Evolutionary conservation across 2,888 invertebrate species (phyloP).

Genomic region (Micoletzkya japonica): DNA sequence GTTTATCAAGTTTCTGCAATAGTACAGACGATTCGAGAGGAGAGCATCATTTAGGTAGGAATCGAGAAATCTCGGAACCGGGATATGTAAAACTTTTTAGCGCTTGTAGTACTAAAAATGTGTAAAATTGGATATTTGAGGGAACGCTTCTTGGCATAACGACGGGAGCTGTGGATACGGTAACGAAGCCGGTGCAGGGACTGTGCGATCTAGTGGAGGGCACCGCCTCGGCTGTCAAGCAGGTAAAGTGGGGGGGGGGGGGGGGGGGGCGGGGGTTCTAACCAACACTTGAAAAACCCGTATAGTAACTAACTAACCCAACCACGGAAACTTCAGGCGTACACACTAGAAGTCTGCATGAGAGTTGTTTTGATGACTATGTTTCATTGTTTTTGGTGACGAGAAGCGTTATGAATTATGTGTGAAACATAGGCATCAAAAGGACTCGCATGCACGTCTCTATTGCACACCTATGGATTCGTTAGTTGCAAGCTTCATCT

Average conservation of each 20-base stretch:
- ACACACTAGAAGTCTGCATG: no score
- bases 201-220: constrained; percentile 62
- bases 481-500: no score
- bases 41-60: no score
- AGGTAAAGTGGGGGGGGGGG: constrained; percentile 40
- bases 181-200: constrained; percentile 62
- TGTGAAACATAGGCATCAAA: background rate
- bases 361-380: no score
- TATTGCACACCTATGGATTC: no score
- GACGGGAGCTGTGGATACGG: constrained; percentile 61
- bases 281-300: background rate
- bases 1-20: no score
- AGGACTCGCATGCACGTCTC: no score
- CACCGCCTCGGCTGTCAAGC: constrained; percentile 56
- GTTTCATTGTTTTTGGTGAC: background rate
- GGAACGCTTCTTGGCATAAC: constrained; percentile 54
- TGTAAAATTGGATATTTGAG: constrained; percentile 28
- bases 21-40: no score
- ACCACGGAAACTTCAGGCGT: background rate
- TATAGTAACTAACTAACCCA: background rate
- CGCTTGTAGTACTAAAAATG: no score
- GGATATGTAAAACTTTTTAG: no score
- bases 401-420: background rate
- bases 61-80: no score
- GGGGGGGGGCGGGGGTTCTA: constrained; percentile 39